Base-by-base conservation (phyloP, 2,888 invertebrate genomes). In the Dryomyza anilis region DNA sequence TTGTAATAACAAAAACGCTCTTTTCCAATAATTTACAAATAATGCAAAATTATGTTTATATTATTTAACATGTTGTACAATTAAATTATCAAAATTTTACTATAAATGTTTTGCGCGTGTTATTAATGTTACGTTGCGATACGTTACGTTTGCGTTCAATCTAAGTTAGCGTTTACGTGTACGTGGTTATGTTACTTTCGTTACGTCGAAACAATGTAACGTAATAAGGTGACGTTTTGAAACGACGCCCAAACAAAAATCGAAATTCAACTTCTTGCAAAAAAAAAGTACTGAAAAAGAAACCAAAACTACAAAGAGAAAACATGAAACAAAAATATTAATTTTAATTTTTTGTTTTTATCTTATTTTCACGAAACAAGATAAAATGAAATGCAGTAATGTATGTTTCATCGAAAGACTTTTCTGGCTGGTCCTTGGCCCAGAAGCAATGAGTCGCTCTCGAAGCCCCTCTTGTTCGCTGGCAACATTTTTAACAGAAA, bases 261-360 rank as follows among this genome's bases (percentile, higher is more conserved):
- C 84, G 84, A 84, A 84, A 83, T 81, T 84, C 84, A 84, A 84
- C 84, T 84, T 84, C 84, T 84, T 84, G 84, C 79, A 77, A 78
- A 74, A 71, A 72, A 71, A 75, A 72, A 69, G 55, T n/a, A n/a
- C n/a, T n/a, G n/a, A n/a, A n/a, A n/a, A n/a, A 53, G 73, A 73
- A 71, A 63, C 62, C 64, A 36, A 70, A 71, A 69, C 14, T 63
- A 65, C 45, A 66, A 62, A 21, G 29, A 53, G 53, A 63, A 67
- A 60, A 61, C 60, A 67, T 66, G 65, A 57, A 53, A 52, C 27
- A 50, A 69, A 69, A 71, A 68, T 70, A 69, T 71, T 67, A 69
- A 68, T 72, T 72, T 70, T 69, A 52, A 65, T 65, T 65, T 62
- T 60, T 46, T 50, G 21, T 62, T 62, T n/a, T 63, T 56, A 63